Conservation (phyloP, 1,140 invertebrate genomes). For the Eumaeus atala region DNA sequence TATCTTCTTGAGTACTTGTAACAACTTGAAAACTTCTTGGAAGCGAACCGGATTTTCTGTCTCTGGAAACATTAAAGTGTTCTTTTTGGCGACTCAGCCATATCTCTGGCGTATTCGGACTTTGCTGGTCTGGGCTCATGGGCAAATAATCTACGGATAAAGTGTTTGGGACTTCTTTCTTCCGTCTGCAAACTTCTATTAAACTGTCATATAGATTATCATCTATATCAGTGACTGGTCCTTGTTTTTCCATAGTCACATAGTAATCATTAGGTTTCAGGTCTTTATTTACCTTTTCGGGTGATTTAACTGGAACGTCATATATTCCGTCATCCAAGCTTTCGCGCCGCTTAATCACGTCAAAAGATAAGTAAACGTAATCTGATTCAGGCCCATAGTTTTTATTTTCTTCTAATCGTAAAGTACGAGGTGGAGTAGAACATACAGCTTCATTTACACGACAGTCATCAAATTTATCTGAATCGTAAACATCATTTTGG, state of each 20-base stretch:
- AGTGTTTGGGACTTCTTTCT: conserved; percentile 41
- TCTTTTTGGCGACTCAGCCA: conserved; percentile 73
- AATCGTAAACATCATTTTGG: conserved; percentile 26
- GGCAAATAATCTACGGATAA: conserved; percentile 55
- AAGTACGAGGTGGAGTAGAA: background rate
- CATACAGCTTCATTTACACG: conserved; percentile 12
- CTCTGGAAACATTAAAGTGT: conserved; percentile 67
- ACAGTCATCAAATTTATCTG: conserved; percentile 44
- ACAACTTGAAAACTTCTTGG: conserved; percentile 84
- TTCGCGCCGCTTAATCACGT: conserved; percentile 44
- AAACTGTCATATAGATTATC: conserved; percentile 60
- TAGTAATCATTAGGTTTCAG: conserved; percentile 37
- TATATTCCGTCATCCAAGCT: conserved; percentile 62
- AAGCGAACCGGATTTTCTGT: conserved; percentile 83
- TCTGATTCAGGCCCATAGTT: conserved; percentile 57
- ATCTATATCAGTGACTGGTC: conserved; percentile 27
- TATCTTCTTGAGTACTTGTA: conserved; percentile 58
- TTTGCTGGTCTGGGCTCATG: conserved; percentile 65
- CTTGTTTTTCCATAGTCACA: conserved; percentile 53
- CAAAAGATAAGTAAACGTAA: conserved; percentile 70
- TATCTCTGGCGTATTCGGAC: conserved; percentile 68
- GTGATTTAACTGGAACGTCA: conserved; percentile 59
- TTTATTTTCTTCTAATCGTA: conserved; percentile 12
- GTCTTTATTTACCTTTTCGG: conserved; percentile 44
- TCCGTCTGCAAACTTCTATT: conserved; percentile 51